A percentile compares a stretch with the other conserved stretches of the same genome.
phyloP scores from a whole-genome alignment of 2,888 invertebrate species.

The Saturnia japonica region DNA sequence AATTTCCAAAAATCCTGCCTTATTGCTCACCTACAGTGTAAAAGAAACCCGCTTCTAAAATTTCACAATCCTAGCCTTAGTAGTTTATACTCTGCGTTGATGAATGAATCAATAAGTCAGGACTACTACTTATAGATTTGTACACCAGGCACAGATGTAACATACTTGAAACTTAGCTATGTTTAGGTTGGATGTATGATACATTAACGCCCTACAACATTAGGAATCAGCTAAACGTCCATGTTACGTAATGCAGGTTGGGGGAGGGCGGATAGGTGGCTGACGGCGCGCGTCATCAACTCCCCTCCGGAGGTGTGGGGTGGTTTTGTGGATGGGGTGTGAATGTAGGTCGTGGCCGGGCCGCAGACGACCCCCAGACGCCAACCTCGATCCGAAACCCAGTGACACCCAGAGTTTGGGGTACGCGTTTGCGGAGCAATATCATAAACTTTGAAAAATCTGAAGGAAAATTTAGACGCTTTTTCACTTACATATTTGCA shows the following conservation, averaged over 20 bases:
- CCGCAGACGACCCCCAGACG: slow-evolving; percentile 79
- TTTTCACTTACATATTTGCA: neutral
- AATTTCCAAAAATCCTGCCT: no score
- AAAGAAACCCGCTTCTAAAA: no score
- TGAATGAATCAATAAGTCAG: no score
- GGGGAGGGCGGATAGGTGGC: slow-evolving; percentile 47
- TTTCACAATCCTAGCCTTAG: no score
- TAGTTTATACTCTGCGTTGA: no score
- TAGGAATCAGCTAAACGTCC: neutral
- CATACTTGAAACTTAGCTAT: neutral
- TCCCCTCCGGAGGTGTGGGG: slow-evolving; percentile 32
- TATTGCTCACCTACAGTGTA: no score
- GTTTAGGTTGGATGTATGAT: neutral
- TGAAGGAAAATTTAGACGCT: neutral
- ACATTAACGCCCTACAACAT: neutral
- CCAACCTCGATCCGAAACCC: slow-evolving; percentile 51
- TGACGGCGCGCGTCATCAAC: slow-evolving; percentile 52
- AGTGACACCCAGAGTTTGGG: slow-evolving; percentile 12
- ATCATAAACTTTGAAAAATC: slow-evolving; percentile 7
- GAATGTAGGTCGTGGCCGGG: slow-evolving; percentile 75
- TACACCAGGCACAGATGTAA: neutral
- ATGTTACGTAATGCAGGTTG: slow-evolving; percentile 68
- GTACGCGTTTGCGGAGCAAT: slow-evolving; percentile 13
- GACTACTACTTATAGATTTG: no score
- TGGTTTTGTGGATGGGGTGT: slow-evolving; percentile 37